Evolutionary conservation across 2,888 invertebrate species (phyloP).

Genomic region (Linyphia triangularis): DNA sequence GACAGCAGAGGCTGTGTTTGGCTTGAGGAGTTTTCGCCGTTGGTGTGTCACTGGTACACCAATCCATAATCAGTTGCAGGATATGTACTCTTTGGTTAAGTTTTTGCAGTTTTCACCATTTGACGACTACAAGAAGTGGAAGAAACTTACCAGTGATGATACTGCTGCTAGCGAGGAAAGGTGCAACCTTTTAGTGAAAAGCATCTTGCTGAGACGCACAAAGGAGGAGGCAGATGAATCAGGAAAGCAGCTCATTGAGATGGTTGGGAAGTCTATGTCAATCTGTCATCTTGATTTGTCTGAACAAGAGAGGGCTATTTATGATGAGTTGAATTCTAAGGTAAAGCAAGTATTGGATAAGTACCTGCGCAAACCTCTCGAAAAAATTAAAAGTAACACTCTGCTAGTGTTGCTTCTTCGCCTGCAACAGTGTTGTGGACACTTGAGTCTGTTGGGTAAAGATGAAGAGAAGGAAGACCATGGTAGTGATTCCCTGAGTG

Average conservation of each 20-base stretch:
- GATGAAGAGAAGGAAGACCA: background rate
- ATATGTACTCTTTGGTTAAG: slow-evolving; percentile 81
- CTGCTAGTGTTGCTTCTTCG: slow-evolving; percentile 84
- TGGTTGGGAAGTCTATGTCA: slow-evolving; percentile 85
- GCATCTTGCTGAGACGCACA: slow-evolving; percentile 91
- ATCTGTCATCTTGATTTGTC: slow-evolving; percentile 78
- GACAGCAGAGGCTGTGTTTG: slow-evolving; percentile 86
- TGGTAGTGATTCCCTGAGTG: background rate
- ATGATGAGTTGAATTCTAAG: slow-evolving; percentile 84
- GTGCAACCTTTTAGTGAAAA: slow-evolving; percentile 90
- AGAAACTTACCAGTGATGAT: slow-evolving; percentile 25
- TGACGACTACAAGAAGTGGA: slow-evolving; percentile 57
- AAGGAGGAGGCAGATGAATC: slow-evolving; percentile 87
- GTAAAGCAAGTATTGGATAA: slow-evolving; percentile 78
- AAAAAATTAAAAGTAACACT: background rate
- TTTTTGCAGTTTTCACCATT: slow-evolving; percentile 61
- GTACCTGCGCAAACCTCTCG: background rate
- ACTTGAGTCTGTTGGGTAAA: slow-evolving; percentile 85
- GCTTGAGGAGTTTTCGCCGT: slow-evolving; percentile 84
- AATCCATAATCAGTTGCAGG: slow-evolving; percentile 94
- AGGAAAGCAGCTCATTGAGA: slow-evolving; percentile 82
- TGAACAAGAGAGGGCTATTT: slow-evolving; percentile 83
- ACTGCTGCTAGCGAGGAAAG: slow-evolving; percentile 80
- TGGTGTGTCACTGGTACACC: slow-evolving; percentile 97
- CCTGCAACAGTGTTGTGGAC: slow-evolving; percentile 92